Evolutionary conservation across 1,140 invertebrate genomes (phyloP), one percentile per base, ranked within the genome.

Genomic region (Lordiphosa clarofinis): DNA sequence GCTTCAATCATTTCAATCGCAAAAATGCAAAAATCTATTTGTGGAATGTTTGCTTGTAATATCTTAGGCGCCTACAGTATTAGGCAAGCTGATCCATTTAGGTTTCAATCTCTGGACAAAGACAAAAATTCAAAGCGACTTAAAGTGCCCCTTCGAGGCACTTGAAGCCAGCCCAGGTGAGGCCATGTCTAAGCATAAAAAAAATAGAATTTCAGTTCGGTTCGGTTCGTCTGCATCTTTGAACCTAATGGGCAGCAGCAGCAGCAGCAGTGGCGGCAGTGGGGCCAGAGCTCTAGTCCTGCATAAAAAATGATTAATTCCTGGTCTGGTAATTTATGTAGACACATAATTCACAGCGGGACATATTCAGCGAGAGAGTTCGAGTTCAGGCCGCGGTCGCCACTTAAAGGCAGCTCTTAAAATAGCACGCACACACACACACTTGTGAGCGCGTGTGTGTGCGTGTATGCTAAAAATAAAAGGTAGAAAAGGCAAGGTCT

Each of bases 221-320:
- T 37, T 28, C 43, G 40, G 38, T 55, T 52, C 39, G 35, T 40
- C 50, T 56, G 61, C 13, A 52, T 56, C 40, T 60, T 69, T 52
- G 56, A 82, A 60, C 72, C 78, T 81, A 81, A 81, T 81, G 72
- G 76, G 73, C 57, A 63, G 50, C 48, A 47, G 21, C 40, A 43
- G 43, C 33, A 8, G 12, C 8, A 47, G 10, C 24, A 19, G 24
- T 11, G 36, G 33, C 35, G n/a, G n/a, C n/a, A n/a, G n/a, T n/a
- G n/a, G 44, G 28, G 10, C 13, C 28, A 47, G 10, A 28, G 12
- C 47, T 35, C 12, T 59, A 64, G 72, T 76, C 76, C 76, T 82
- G 76, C 76, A 82, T 73, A 82, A 82, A 84, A 82, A 84, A 82
- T 82, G 78, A 82, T 82, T 82, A 82, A 82, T 82, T 82, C 79